phyloP scores from a whole-genome alignment of 2,113 vertebrate species.

The Eptesicus fuscus region DNA sequence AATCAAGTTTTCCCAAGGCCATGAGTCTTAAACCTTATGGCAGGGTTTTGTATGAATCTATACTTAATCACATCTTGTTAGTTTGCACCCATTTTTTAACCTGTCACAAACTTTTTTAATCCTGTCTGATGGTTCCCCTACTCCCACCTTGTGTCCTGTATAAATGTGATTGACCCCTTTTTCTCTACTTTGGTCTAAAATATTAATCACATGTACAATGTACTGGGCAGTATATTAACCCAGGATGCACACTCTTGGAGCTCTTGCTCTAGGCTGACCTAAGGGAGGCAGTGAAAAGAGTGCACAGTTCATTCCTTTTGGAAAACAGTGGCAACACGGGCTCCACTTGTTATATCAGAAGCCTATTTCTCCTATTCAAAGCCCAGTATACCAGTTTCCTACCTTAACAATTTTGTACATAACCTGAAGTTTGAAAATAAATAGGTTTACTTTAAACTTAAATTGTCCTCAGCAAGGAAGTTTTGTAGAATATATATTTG shows the following conservation, averaged over 20 bases:
- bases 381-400: neutral
- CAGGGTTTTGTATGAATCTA: neutral
- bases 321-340: neutral
- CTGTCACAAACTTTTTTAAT: neutral
- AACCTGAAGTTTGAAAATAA: conserved; percentile 38
- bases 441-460: conserved; percentile 30
- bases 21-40: neutral
- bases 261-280: neutral
- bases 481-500: conserved; percentile 26
- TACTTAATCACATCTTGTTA: neutral
- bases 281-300: neutral
- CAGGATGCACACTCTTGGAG: neutral
- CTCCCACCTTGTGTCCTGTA: neutral
- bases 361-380: neutral
- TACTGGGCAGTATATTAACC: neutral
- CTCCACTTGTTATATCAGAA: neutral
- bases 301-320: neutral
- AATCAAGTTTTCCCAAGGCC: neutral
- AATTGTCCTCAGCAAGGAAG: conserved; percentile 39
- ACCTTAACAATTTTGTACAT: conserved; percentile 37
- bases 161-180: neutral
- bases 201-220: neutral
- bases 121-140: neutral
- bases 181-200: neutral
- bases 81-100: neutral